phyloP scores from a whole-genome alignment of 2,797 vertebrate genomes.

The Staurois parvus region DNA sequence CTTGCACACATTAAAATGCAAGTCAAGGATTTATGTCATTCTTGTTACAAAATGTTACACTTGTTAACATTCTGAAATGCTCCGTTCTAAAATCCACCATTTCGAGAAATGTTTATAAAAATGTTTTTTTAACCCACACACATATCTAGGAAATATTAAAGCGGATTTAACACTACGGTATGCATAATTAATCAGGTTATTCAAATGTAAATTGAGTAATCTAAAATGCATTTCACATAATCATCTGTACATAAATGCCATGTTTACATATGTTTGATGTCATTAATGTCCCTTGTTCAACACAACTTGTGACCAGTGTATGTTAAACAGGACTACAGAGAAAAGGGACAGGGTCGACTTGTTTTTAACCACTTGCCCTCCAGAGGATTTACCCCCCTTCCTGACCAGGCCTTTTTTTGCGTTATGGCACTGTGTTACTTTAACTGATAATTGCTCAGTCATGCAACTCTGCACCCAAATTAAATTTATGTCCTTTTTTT shows the following conservation, averaged over 20 bases:
- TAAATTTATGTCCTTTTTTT: too few relatives aligned
- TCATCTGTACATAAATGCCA: not conserved
- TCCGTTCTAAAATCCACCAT: not conserved
- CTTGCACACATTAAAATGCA: not conserved
- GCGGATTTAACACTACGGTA: not conserved
- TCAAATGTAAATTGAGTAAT: not conserved
- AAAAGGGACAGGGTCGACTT: not conserved
- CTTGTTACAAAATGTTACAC: not conserved
- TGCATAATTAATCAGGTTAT: not conserved
- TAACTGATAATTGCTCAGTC: too few relatives aligned
- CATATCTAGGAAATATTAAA: not conserved
- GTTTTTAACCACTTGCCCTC: too few relatives aligned
- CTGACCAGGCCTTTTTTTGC: too few relatives aligned
- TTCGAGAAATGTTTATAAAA: too few relatives aligned
- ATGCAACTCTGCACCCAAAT: too few relatives aligned
- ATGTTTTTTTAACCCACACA: not conserved
- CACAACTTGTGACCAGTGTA: not conserved
- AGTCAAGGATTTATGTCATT: not conserved
- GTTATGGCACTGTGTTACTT: too few relatives aligned
- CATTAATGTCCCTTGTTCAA: not conserved
- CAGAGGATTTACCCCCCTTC: too few relatives aligned
- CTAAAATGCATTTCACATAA: not conserved
- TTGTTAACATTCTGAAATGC: not conserved
- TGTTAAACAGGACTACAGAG: not conserved
- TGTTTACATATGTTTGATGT: not conserved